Conservation (phyloP, 1,140 invertebrate genomes). For the Pachypsylla venusta region DNA sequence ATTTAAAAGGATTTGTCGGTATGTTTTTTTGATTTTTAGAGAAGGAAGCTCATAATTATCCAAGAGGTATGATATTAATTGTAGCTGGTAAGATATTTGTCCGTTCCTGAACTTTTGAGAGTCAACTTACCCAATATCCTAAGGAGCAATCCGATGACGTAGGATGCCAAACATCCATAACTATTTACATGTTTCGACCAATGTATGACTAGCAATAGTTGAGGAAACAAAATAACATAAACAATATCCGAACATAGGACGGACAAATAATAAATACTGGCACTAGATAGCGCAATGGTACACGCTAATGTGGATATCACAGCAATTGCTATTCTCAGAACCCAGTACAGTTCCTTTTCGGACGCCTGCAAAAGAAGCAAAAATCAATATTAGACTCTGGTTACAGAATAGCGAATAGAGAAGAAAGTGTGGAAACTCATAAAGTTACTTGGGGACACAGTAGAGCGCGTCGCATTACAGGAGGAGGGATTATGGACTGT, state of each 20-base stretch:
- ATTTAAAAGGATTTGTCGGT: not conserved
- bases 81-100: conserved; percentile 1
- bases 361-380: conserved; percentile 38
- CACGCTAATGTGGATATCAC: conserved; percentile 51
- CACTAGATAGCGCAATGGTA: conserved; percentile 52
- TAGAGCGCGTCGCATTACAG: too few relatives aligned
- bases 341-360: conserved; percentile 56
- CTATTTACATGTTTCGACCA: conserved; percentile 51
- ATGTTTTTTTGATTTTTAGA: conserved; percentile 14
- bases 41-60: conserved; percentile 3
- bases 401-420: too few relatives aligned
- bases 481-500: too few relatives aligned
- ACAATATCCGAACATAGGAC: conserved; percentile 61
- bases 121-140: conserved; percentile 45
- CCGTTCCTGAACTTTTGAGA: too few relatives aligned
- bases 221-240: conserved; percentile 68
- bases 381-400: too few relatives aligned
- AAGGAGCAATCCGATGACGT: conserved; percentile 46
- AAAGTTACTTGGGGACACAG: too few relatives aligned
- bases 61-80: conserved; percentile 7
- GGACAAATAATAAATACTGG: conserved; percentile 66
- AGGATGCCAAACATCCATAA: conserved; percentile 56
- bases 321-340: conserved; percentile 53
- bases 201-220: conserved; percentile 63
- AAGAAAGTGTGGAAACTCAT: too few relatives aligned